Percentiles rank a stretch among this genome's conserved stretches.
These are phyloP conservation scores for Montipora foliosa DNA, from an alignment of 64 coral and sea anemone genomes.

Conservation along the genomic window DNA sequence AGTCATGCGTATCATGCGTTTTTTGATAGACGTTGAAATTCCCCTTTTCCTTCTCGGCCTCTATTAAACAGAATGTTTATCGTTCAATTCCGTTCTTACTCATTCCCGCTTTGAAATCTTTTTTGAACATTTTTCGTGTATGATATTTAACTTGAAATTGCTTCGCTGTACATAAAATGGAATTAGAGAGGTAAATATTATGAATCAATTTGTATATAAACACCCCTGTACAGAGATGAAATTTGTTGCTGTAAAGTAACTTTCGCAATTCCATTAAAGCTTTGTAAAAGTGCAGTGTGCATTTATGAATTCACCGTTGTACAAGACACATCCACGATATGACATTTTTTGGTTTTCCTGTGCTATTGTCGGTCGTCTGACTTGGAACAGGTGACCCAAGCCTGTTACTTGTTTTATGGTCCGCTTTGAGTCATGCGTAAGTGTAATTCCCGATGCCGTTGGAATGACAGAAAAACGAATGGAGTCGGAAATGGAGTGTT, in stretches of 20 bases:
- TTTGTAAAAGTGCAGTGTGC: no score
- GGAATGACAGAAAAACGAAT: no score
- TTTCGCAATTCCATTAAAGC: not conserved
- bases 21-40: not conserved
- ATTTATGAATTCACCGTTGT: no score
- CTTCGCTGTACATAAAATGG: not conserved
- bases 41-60: not conserved
- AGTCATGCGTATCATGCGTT: not conserved
- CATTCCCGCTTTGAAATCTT: not conserved
- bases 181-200: not conserved
- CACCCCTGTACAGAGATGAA: not conserved
- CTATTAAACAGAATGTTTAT: not conserved
- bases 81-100: not conserved
- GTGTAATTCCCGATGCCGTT: no score
- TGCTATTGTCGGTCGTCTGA: no score
- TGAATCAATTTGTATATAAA: not conserved
- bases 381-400: no score
- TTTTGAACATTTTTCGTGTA: not conserved
- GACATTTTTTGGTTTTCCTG: no score
- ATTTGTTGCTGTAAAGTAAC: not conserved
- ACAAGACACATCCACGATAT: not conserved
- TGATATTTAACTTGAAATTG: not conserved
- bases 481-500: no score
- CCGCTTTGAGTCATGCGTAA: no score
- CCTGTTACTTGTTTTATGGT: no score